Percentiles rank a stretch among this genome's conserved stretches.
Conservation (phyloP, 1,140 invertebrate species). For the Ceratina japonica region DNA sequence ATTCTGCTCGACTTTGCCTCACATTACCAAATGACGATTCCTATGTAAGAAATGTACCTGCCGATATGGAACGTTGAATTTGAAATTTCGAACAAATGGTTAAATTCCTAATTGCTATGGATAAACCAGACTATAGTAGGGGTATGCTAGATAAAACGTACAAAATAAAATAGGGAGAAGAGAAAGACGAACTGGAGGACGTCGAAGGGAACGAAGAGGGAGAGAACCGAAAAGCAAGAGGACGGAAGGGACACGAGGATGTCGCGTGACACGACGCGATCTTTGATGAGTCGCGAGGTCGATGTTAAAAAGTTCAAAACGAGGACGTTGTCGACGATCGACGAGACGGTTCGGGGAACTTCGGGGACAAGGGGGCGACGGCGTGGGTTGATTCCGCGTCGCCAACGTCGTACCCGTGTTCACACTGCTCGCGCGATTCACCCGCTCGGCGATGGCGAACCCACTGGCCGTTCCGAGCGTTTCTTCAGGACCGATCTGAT, state of each 20-base stretch:
- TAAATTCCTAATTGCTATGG: constrained; percentile 7
- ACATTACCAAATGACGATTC: no score
- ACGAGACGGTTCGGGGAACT: constrained; percentile 65
- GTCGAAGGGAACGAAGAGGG: neutral
- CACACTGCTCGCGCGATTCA: constrained; percentile 48
- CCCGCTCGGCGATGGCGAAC: constrained; percentile 42
- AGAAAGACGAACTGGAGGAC: constrained; percentile 14
- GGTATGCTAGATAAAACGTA: neutral
- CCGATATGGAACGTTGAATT: neutral
- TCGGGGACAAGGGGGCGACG: constrained; percentile 77
- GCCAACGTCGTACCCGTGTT: constrained; percentile 76
- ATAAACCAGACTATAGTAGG: neutral
- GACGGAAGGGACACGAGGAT: constrained; percentile 11
- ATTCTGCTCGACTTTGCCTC: constrained; percentile 2
- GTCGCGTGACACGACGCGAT: neutral
- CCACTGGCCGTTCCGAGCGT: constrained; percentile 21
- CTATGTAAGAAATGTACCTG: no score
- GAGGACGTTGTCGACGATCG: constrained; percentile 47
- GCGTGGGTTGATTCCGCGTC: constrained; percentile 52
- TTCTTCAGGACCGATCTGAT: constrained; percentile 33
- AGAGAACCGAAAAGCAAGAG: constrained; percentile 15
- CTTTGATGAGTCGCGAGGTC: constrained; percentile 30
- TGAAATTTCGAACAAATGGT: constrained; percentile 4
- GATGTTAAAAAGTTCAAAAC: constrained; percentile 13
- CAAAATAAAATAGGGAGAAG: neutral